Conservation (phyloP, 2,888 invertebrate genomes). For the Branchinecta sandiegonensis region DNA sequence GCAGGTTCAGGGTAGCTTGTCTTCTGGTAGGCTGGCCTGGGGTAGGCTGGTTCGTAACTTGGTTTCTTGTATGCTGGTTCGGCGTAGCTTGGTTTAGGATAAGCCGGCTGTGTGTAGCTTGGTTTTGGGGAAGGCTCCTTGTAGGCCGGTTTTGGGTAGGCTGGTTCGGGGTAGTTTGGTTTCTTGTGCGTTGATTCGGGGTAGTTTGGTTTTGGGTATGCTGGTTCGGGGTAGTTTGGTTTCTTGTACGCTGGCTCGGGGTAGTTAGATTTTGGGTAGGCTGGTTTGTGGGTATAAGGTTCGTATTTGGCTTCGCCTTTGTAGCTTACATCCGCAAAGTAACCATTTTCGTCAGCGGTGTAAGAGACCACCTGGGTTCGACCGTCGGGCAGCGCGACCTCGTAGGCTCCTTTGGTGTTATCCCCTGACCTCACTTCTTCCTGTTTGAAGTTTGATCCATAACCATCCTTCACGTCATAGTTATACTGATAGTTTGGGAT, state of each 20-base stretch:
- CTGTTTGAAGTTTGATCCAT: not conserved
- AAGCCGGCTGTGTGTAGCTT: not conserved
- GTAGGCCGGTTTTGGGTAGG: not conserved
- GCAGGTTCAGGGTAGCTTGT: conserved; percentile 7
- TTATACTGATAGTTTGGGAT: not conserved
- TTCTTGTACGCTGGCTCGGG: not conserved
- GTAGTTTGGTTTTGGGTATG: not conserved
- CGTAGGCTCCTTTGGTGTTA: not conserved
- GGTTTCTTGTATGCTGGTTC: not conserved
- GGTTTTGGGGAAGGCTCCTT: conserved; percentile 9
- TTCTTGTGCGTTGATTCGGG: not conserved
- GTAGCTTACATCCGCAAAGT: not conserved
- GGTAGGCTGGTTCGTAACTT: not conserved
- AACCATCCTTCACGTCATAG: conserved; percentile 6
- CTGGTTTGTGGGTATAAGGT: not conserved
- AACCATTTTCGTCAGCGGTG: not conserved
- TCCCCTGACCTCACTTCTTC: conserved; percentile 11
- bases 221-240: not conserved
- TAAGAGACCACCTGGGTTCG: conserved; percentile 9
- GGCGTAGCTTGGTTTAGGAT: not conserved
- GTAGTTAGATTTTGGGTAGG: not conserved
- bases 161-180: not conserved
- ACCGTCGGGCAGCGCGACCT: not conserved
- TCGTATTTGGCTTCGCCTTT: conserved; percentile 10
- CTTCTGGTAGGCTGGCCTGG: not conserved